Conservation (phyloP, 2,888 invertebrate genomes). For the Hydrotaea diabolus region DNA sequence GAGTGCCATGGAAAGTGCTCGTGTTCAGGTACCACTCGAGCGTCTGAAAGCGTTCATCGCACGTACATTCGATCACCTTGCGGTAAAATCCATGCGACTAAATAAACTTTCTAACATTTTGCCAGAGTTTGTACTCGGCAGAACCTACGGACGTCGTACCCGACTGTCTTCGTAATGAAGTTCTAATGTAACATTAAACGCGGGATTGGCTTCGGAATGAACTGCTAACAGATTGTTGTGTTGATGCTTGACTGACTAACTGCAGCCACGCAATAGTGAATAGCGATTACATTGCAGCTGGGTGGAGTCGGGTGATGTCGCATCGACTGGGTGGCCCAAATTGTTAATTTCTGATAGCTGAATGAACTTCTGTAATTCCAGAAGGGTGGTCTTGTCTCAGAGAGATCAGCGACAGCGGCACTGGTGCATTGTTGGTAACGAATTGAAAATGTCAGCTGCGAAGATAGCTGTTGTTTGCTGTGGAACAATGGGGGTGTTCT, state of each 20-base stretch:
- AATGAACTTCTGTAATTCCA: conserved; percentile 67
- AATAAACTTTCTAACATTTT: conserved; percentile 67
- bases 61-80: conserved; percentile 73
- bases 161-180: conserved; percentile 44
- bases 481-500: too few species aligned
- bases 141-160: not conserved
- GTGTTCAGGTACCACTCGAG: conserved; percentile 15
- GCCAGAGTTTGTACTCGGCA: conserved; percentile 4
- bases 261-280: conserved; percentile 51
- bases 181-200: conserved; percentile 66
- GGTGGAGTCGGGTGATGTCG: conserved; percentile 31
- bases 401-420: not conserved
- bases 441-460: not conserved
- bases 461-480: too few species aligned
- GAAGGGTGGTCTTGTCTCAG: conserved; percentile 54
- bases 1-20: conserved; percentile 20
- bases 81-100: conserved; percentile 66
- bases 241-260: conserved; percentile 40
- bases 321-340: conserved; percentile 64
- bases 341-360: conserved; percentile 64
- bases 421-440: not conserved
- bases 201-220: not conserved
- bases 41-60: not conserved
- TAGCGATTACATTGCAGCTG: conserved; percentile 36
- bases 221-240: conserved; percentile 58